Evolutionary conservation across 2,113 vertebrate genomes (phyloP).

Genomic region (Recurvirostra avosetta): DNA sequence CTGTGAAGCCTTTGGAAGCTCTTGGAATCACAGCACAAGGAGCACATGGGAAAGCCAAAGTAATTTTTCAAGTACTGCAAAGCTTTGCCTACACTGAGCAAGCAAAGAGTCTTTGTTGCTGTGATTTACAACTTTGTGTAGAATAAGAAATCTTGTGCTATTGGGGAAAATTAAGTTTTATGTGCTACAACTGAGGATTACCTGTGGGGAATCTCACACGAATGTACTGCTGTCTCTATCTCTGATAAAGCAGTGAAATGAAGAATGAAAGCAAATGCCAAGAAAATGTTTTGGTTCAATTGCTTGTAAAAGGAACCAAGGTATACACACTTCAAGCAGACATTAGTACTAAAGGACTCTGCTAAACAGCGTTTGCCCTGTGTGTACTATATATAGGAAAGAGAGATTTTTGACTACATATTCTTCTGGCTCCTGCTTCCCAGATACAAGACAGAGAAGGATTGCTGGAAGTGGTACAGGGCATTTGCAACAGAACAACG

Average conservation of each 20-base stretch:
- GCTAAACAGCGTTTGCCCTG: slow-evolving; percentile 16
- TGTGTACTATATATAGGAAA: not conserved
- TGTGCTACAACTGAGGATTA: slow-evolving; percentile 25
- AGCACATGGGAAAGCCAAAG: not conserved
- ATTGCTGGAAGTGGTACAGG: not conserved
- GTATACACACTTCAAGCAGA: not conserved
- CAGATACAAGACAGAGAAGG: not conserved
- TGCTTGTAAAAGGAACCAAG: slow-evolving; percentile 28
- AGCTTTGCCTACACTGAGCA: not conserved
- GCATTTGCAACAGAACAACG: not conserved
- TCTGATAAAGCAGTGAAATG: slow-evolving; percentile 23
- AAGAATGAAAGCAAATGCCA: slow-evolving; percentile 44
- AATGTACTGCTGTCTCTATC: not conserved
- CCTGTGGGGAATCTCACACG: not conserved
- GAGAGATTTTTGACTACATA: not conserved
- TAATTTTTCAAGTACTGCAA: not conserved
- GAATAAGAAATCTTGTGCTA: slow-evolving; percentile 41
- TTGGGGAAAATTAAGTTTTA: slow-evolving; percentile 55
- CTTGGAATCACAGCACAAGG: not conserved
- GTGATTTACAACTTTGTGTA: slow-evolving; percentile 38
- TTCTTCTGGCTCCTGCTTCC: not conserved
- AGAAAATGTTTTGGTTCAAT: slow-evolving; percentile 33
- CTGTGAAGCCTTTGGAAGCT: not conserved
- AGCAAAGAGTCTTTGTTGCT: not conserved
- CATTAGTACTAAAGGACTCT: not conserved